These are phyloP conservation scores for Gorsachius magnificus DNA, from an alignment of 2,797 vertebrate species.

Conservation along the genomic window DNA sequence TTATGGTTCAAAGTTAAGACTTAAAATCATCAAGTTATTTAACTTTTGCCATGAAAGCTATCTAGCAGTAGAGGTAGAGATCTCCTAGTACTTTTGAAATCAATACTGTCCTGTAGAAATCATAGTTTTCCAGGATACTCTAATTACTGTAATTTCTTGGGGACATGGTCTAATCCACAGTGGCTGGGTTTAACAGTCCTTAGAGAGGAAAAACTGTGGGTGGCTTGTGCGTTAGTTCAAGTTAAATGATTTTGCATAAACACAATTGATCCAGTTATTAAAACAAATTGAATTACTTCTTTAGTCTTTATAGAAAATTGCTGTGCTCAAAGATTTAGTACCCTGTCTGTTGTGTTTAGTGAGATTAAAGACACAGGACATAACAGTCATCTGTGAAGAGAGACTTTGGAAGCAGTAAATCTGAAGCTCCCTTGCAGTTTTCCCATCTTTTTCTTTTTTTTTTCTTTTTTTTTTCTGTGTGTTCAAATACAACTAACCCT, in stretches of 20 bases:
- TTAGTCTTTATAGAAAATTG: not conserved
- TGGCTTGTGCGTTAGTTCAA: not conserved
- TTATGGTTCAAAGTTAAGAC: not conserved
- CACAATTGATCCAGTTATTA: not conserved
- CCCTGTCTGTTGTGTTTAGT: not conserved
- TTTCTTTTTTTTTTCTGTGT: not conserved
- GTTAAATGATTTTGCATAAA: not conserved
- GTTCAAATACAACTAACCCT: not conserved
- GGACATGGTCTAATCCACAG: not conserved
- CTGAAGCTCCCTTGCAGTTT: not conserved
- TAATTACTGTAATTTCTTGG: not conserved
- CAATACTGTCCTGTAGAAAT: slow-evolving; percentile 1
- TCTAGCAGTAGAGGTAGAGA: not conserved
- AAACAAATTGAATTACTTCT: not conserved
- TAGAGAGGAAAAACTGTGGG: not conserved
- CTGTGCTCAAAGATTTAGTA: not conserved
- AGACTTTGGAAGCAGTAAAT: not conserved
- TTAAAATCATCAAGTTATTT: not conserved
- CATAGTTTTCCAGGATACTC: slow-evolving; percentile 30
- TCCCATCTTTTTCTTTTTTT: no score
- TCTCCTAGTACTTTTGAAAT: not conserved
- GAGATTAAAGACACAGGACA: not conserved
- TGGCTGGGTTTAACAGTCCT: not conserved
- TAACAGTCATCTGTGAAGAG: not conserved
- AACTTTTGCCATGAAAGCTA: not conserved